Evolutionary conservation across 1,140 invertebrate species (phyloP), one percentile per base, ranked within the genome.

Genomic region (Phocides pigmalion): DNA sequence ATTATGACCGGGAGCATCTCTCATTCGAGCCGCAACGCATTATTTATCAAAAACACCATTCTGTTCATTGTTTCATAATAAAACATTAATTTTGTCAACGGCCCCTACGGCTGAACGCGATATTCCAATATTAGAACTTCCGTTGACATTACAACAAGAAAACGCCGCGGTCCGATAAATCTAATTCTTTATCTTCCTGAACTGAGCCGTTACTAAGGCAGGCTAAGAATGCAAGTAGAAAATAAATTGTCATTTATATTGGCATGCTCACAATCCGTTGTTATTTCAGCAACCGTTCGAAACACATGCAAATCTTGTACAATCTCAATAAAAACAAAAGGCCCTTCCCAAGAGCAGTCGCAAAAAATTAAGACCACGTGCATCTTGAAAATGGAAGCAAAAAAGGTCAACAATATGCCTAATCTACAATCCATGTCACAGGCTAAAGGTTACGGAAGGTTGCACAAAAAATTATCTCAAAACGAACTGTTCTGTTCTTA

Each of bases 401-500:
- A 90, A 82, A 90, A 89, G 88, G 82, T 87, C 82, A 90, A 90
- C 88, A 88, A 88, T 89, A 89, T 89, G 85, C 85, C 85, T 89
- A 88, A 90, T 89, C 85, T 89, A 88, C 82, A 88, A 89, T 87
- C 86, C 87, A 76, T 90, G 87, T 90, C 88, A 87, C 79, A 89
- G 84, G 88, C 86, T 81, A 90, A 88, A 89, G 88, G 88, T 90
- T 89, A 87, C 76, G 78, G 79, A 89, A 90, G 88, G 86, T 88
- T 84, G 86, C 22, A 80, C 81, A 89, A 90, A 90, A 90, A 89
- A 84, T 75, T 74, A 77, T 80, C 82, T 82, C 74, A 79, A 83
- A 83, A 81, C 72, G 72, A 73, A 56, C 72, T 74, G 65, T 58
- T 58, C 41, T 79, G 81, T 84, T 81, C 74, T 68, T 72, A 73